Conservation (phyloP, 2,888 invertebrate species). For the Philereme transversata region DNA sequence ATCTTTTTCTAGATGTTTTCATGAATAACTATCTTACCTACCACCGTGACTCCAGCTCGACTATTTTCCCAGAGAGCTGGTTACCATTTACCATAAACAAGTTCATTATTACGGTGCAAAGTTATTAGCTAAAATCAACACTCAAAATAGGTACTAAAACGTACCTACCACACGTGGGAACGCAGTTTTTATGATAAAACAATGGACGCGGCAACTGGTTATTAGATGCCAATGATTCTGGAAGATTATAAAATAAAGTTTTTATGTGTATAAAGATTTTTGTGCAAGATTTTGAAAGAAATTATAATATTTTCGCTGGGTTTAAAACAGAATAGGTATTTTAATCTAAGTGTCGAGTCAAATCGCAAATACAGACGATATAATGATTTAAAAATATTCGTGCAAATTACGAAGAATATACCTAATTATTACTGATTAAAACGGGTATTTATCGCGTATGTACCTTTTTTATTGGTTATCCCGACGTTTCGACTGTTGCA, state of each 20-base stretch:
- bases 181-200: slow-evolving; percentile 22
- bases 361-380: too few relatives aligned
- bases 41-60: not conserved
- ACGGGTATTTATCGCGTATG: too few relatives aligned
- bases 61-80: slow-evolving; percentile 19
- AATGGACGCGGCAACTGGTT: slow-evolving; percentile 25
- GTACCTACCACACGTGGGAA: slow-evolving; percentile 23
- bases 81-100: slow-evolving; percentile 20
- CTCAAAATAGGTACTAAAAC: slow-evolving; percentile 28
- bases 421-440: too few relatives aligned
- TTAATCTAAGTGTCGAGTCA: too few relatives aligned
- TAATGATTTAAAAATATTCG: too few relatives aligned
- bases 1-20: not conserved
- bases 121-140: slow-evolving; percentile 39
- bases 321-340: too few relatives aligned
- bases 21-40: not conserved
- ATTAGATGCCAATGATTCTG: slow-evolving; percentile 26
- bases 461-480: too few relatives aligned
- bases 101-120: slow-evolving; percentile 37
- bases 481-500: too few relatives aligned
- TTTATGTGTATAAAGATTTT: slow-evolving; percentile 9
- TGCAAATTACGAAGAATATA: too few relatives aligned
- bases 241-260: slow-evolving; percentile 7
- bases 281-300: slow-evolving; percentile 5
- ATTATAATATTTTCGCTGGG: not conserved